Conservation (phyloP, 2,888 invertebrate genomes). For the Hetaerina titia region DNA sequence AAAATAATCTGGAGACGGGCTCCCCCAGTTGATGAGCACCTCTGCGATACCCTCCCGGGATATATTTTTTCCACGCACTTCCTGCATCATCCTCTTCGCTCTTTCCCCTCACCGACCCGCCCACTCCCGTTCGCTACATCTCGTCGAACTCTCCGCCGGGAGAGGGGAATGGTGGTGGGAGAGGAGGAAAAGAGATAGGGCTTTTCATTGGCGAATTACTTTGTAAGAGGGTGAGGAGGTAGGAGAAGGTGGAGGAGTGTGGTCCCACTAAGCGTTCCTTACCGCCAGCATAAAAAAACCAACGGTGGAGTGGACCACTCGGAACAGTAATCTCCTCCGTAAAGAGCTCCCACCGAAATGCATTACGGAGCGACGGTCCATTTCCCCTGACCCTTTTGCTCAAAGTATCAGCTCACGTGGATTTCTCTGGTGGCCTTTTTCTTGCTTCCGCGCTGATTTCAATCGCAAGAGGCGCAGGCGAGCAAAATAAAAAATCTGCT, state of each 20-base stretch:
- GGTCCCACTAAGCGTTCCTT: background rate
- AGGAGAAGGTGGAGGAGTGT: too few species aligned
- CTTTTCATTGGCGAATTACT: background rate
- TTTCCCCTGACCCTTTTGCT: background rate
- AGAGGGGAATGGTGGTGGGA: background rate
- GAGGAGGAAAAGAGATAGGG: background rate
- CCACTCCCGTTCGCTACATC: background rate
- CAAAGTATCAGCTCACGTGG: background rate
- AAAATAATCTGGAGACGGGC: background rate
- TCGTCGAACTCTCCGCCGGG: background rate
- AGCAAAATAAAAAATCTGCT: background rate
- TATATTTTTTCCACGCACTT: background rate
- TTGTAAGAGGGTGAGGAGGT: background rate
- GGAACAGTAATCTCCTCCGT: background rate
- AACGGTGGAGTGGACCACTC: background rate
- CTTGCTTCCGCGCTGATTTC: background rate
- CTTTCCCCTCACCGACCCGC: background rate
- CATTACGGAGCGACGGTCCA: background rate
- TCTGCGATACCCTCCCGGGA: background rate
- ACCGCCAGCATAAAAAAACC: background rate
- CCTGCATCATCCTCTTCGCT: background rate
- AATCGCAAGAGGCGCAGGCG: background rate
- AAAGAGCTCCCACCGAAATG: constrained; percentile 20
- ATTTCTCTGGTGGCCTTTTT: background rate
- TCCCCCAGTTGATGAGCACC: constrained; percentile 33